phyloP scores from a whole-genome alignment of 2,888 invertebrate species.

The Lepidocyrtoides sp. region DNA sequence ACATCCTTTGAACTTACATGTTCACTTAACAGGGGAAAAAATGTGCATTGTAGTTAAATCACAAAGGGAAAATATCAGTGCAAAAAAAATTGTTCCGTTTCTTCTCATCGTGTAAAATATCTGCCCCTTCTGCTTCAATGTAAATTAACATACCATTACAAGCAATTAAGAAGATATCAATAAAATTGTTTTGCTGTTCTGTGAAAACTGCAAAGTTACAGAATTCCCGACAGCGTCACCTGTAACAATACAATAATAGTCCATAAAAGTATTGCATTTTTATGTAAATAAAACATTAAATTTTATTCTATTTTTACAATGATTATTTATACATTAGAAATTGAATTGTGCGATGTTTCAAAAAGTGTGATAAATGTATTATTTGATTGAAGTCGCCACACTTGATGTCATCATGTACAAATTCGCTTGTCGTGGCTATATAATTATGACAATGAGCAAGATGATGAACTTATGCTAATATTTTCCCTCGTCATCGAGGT shows the following conservation, averaged over 20 bases:
- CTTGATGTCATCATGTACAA: too few relatives aligned
- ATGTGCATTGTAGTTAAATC: constrained; percentile 46
- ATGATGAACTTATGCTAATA: not conserved
- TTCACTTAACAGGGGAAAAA: constrained; percentile 38
- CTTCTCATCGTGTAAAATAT: not conserved
- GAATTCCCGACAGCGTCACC: not conserved
- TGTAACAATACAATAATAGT: not conserved
- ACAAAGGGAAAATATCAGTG: constrained; percentile 53
- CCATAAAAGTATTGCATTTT: not conserved
- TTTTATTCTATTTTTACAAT: too few relatives aligned
- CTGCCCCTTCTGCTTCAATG: constrained; percentile 49
- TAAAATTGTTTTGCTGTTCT: not conserved
- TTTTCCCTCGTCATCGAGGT: not conserved
- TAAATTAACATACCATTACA: constrained; percentile 51
- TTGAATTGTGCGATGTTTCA: too few relatives aligned
- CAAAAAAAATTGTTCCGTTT: constrained; percentile 22
- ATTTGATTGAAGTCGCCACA: too few relatives aligned
- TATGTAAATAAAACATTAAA: too few relatives aligned
- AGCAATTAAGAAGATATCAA: constrained; percentile 36
- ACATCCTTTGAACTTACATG: not conserved
- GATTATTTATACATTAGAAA: too few relatives aligned
- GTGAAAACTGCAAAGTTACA: not conserved
- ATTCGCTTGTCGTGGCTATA: not conserved
- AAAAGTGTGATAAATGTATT: not conserved
- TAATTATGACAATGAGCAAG: not conserved